Base-by-base conservation (phyloP, 2,113 vertebrate genomes). In the Pogona vitticeps region DNA sequence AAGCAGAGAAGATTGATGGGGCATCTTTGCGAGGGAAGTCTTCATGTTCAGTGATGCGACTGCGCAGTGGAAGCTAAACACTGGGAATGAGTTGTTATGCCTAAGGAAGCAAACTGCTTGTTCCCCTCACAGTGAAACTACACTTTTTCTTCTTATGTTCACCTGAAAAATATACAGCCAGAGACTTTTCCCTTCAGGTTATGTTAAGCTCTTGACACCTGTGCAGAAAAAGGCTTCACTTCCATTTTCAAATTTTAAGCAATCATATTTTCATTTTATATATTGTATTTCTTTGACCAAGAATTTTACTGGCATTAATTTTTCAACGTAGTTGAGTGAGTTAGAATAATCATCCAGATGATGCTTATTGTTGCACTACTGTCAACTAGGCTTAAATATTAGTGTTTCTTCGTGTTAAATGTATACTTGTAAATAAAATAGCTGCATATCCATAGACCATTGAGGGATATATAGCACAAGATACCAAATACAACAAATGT, bases 241-340 rank as follows among this genome's bases (percentile, higher is more conserved):
- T 96, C 95, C 95, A 97, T 96, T 95, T 97, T 96, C 96, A 97
- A 97, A 96, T 96, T 96, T 95, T 96, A 96, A 97, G 94, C 96
- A 95, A 96, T 97, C 96, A 96, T 96, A 96, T 97, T 96, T 97
- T 97, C 95, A 96, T 96, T 97, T 98, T 98, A 97, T 98, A 98
- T 97, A 98, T 98, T 96, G 96, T 98, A 97, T 98, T 98, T 98
- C 97, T 97, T 98, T 98, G 97, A 98, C 97, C 98, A 98, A 97
- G 97, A 97, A 97, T 98, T 97, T 97, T 97, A 97, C 96, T 96
- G 97, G 96, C 97, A 98, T 99, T 98, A 98, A 99, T 99, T 99
- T 98, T 98, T 98, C 95, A 98, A 97, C 98, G 98, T 98, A 98
- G 96, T 98, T 98, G 98, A 98, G n/a, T n/a, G n/a, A n/a, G 98